Base-by-base conservation (phyloP, 2,888 invertebrate genomes). In the Entomobrya multifasciata region DNA sequence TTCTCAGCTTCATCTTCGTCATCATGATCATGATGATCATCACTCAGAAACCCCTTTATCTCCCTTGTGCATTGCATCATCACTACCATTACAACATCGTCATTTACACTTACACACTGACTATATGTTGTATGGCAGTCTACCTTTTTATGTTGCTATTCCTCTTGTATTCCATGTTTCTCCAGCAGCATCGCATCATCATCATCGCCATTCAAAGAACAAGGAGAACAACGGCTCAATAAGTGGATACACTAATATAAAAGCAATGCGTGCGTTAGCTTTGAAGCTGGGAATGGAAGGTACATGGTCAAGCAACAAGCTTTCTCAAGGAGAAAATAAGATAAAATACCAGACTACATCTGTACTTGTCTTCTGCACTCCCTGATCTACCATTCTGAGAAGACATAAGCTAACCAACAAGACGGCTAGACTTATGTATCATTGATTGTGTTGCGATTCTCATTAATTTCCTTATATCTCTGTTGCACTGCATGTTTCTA, bases 1-100 rank as follows among this genome's bases (percentile, higher is more conserved):
- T 57, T 77, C 52, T 27, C 27, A 65, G 22, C 41, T 77, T 70
- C 67, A 41, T 83, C 55, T 49, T 62, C 80, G 47, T 82, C 76
- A 57, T 74, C 55, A 44, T 67, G 36, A 36, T 36, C 5, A 36
- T 36, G 70, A 67, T 72, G 67, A 25, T 62, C 60, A 65, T 65
- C 20, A 74, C 79, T 70, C 70, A 70, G 67, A 65, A 87, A 82
- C 83, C 72, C 55, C 65, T 87, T 82, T 76, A 87, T 87, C 83
- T 87, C 83, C 87, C 83, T 60, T 70, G 82, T 79, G 87, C 72
- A 82, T 87, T 86, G 78, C 83, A 79, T 79, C 87, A 85, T 84
- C 77, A 47, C 74, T 30, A 25, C 52, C 60, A 76, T 84, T 84
- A 65, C 83, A 84, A 65, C 83, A 84, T 83, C 76, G 25, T 65